Percentiles rank a stretch among this genome's conserved stretches.
Evolutionary conservation across 2,888 invertebrate genomes (phyloP).

Genomic region (Corbicula japonica): DNA sequence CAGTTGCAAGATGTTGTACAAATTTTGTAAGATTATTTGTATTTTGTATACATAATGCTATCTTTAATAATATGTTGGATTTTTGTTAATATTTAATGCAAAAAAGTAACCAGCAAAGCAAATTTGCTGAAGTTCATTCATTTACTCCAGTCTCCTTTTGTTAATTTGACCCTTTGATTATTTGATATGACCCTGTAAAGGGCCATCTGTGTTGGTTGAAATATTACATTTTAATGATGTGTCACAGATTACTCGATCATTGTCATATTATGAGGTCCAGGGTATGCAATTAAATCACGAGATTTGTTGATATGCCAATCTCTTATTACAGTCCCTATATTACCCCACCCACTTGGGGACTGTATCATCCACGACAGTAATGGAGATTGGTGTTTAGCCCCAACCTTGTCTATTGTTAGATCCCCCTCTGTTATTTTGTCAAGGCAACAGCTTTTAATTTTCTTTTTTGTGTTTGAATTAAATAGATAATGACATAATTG

Average conservation of each 20-base stretch:
- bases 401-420: not conserved
- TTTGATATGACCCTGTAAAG: slow-evolving; percentile 10
- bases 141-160: not conserved
- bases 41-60: too few relatives aligned
- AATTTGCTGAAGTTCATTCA: too few relatives aligned
- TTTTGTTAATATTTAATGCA: too few relatives aligned
- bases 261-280: slow-evolving; percentile 22
- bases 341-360: not conserved
- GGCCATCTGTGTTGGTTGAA: slow-evolving; percentile 28
- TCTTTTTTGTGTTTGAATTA: too few relatives aligned
- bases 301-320: not conserved
- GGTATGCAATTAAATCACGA: slow-evolving; percentile 21
- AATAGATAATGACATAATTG: too few relatives aligned
- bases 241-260: slow-evolving; percentile 33
- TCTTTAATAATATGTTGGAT: too few relatives aligned
- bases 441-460: too few relatives aligned
- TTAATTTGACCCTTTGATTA: slow-evolving; percentile 5
- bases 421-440: too few relatives aligned
- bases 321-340: not conserved
- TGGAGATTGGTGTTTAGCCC: not conserved
- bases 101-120: too few relatives aligned
- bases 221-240: slow-evolving; percentile 39
- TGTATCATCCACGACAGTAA: not conserved
- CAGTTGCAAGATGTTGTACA: too few relatives aligned
- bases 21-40: too few relatives aligned